Evolutionary conservation across 2,888 invertebrate species (phyloP), one percentile per base, ranked within the genome.

Genomic region (Glaucopsyche alexis): DNA sequence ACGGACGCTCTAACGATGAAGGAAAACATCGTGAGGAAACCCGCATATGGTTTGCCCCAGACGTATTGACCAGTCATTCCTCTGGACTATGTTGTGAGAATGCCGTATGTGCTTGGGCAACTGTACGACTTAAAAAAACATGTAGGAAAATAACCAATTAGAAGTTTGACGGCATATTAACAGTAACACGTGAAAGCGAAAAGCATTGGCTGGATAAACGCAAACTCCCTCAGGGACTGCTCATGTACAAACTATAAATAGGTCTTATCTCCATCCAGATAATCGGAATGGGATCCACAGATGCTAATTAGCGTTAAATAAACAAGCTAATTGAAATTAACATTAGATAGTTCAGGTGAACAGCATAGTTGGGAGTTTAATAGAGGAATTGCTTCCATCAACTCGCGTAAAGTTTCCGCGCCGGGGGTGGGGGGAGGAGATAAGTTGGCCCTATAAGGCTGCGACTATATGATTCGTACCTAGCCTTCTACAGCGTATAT

Each of bases 331-430:
- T 47, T 69, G 60, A 38, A 60, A 38, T 69, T 49, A 69, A 69
- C 29, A 49, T 38, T 60, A 60, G 29, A 60, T 42, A 38, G 45
- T 47, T 47, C 67, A 67, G 47, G 69, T 69, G 14, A 69, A 69
- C 49, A 67, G 47, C 67, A 19, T 19, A 69, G 69, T 29, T 49
- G 69, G 29, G 45, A 69, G 69, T 69, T 69, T 47, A 47, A 47
- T 47, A 49, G 47, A 49, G 69, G 69, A 47, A 69, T 19, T 14
- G 69, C 66, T 19, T 71, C n/a, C 49, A 38, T 71, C 71, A 40
- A 52, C 45, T n/a, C 16, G 7, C 13, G 9, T 29, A 29, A 73
- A 75, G 73, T 74, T 74, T 72, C 72, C 72, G 7, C 55, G 73
- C 71, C 19, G 67, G 65, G 55, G 66, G 64, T n/a, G 67, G 65